Evolutionary conservation across 2,888 invertebrate genomes (phyloP).

Genomic region (Tetheella fluctuosa): DNA sequence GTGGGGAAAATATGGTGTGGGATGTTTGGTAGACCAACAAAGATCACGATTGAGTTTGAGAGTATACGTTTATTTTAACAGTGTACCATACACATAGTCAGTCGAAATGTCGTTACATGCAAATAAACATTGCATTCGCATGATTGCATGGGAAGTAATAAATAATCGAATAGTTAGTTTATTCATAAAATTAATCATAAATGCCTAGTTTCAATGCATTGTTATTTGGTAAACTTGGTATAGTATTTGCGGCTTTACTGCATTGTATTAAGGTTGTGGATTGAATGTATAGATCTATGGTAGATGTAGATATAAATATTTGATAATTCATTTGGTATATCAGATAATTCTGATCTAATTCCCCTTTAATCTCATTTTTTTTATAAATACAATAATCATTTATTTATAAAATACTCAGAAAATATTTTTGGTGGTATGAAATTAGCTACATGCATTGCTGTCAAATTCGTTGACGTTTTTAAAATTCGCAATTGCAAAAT

Average conservation of each 20-base stretch:
- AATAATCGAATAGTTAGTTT: not conserved
- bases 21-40: no score
- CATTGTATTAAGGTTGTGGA: not conserved
- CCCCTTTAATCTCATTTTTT: no score
- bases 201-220: not conserved
- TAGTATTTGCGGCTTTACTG: not conserved
- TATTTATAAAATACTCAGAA: not conserved
- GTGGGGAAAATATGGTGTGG: no score
- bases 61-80: no score
- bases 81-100: not conserved
- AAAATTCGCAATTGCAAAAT: not conserved
- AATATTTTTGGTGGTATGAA: not conserved
- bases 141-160: not conserved
- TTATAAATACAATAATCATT: not conserved
- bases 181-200: not conserved
- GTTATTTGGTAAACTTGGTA: no score
- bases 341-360: not conserved
- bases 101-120: not conserved
- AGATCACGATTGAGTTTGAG: no score
- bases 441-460: no score
- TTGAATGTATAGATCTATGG: not conserved
- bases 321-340: not conserved
- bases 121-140: constrained; percentile 1
- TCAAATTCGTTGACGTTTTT: no score
- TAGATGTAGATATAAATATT: not conserved